phyloP scores from a whole-genome alignment of 2,888 invertebrate genomes.

The Diadegma fenestrale region DNA sequence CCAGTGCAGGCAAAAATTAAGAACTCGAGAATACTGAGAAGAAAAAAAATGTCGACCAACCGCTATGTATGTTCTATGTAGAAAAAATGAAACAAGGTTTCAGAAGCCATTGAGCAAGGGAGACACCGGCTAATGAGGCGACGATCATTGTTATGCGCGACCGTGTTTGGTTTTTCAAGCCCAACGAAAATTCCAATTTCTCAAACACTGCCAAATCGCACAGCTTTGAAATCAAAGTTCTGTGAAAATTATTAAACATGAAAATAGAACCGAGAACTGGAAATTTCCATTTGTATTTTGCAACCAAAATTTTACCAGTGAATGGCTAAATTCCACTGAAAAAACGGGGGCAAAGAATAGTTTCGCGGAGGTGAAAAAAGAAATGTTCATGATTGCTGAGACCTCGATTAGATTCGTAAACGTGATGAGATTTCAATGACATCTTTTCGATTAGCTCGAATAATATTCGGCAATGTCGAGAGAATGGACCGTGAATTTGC shows the following conservation, averaged over 20 bases:
- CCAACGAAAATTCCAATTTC: not conserved
- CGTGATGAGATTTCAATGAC: constrained; percentile 17
- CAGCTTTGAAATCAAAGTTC: not conserved
- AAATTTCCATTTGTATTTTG: too few species aligned
- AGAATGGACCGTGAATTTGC: not conserved
- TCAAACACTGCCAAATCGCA: not conserved
- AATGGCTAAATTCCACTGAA: not conserved
- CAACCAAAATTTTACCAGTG: not conserved
- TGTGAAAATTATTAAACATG: not conserved
- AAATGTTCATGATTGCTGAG: too few species aligned
- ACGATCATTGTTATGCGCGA: not conserved
- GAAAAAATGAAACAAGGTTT: constrained; percentile 62
- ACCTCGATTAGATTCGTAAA: not conserved
- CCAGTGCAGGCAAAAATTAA: not conserved
- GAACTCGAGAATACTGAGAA: not conserved
- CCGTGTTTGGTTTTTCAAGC: not conserved
- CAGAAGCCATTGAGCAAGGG: constrained; percentile 40
- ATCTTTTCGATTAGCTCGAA: constrained; percentile 26
- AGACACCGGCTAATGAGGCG: not conserved
- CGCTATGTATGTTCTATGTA: constrained; percentile 30
- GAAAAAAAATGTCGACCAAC: constrained; percentile 17
- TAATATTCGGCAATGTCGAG: constrained; percentile 23
- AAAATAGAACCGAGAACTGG: not conserved
- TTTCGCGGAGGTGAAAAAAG: not conserved
- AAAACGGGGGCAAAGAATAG: not conserved